Evolutionary conservation across 2,113 vertebrate genomes (phyloP).

Genomic region (Dicerorhinus sumatrensis): DNA sequence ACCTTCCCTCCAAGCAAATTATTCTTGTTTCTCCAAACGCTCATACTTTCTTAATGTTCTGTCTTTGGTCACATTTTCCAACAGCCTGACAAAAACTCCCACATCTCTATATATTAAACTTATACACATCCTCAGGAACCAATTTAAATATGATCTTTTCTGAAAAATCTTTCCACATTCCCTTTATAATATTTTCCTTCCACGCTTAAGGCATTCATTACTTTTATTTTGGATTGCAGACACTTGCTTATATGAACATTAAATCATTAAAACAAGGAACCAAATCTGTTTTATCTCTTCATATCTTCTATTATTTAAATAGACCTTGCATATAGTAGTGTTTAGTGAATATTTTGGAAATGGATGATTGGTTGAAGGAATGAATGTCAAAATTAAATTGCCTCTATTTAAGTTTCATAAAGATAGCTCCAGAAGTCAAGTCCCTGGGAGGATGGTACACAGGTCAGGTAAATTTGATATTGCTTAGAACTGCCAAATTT

Average conservation of each 20-base stretch:
- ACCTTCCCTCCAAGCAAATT: neutral
- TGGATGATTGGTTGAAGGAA: neutral
- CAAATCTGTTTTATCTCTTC: neutral
- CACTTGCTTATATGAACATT: neutral
- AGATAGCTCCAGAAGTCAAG: neutral
- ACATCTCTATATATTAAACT: neutral
- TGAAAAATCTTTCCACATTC: neutral
- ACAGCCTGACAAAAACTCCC: neutral
- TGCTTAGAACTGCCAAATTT: neutral
- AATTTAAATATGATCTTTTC: slow-evolving; percentile 22
- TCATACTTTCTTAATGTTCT: neutral
- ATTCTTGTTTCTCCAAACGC: neutral
- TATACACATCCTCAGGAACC: neutral
- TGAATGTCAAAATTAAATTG: neutral
- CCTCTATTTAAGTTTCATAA: neutral
- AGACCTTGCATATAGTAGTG: neutral
- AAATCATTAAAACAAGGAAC: neutral
- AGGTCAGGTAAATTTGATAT: neutral
- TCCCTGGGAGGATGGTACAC: neutral
- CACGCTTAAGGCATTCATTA: neutral
- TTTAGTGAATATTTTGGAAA: neutral
- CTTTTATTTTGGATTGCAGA: neutral
- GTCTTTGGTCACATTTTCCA: neutral
- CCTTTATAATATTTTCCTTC: neutral
- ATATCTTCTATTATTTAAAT: neutral